Evolutionary conservation across 2,797 vertebrate genomes (phyloP).

Genomic region (Tokudaia tokunoshimensis): DNA sequence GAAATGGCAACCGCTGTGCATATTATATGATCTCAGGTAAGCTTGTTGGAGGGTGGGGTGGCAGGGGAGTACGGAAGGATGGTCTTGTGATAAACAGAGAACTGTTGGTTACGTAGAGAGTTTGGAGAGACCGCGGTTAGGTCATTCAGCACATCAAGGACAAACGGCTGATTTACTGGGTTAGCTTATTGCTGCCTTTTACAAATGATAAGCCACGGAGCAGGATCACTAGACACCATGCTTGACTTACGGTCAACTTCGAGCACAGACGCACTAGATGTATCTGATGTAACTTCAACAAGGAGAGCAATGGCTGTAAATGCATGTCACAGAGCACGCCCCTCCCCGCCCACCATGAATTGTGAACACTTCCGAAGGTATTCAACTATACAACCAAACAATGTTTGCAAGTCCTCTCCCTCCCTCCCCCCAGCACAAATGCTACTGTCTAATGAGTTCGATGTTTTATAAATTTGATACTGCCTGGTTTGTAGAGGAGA

Average conservation of each 20-base stretch:
- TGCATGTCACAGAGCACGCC: conserved; percentile 82
- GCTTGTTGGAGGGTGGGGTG: conserved; percentile 56
- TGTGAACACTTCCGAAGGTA: conserved; percentile 86
- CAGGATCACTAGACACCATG: conserved; percentile 53
- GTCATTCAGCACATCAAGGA: conserved; percentile 74
- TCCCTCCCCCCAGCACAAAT: conserved; percentile 85
- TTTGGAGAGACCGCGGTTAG: conserved; percentile 61
- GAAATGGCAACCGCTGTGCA: conserved; percentile 51
- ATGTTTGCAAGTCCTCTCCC: conserved; percentile 87
- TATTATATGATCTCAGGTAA: conserved; percentile 70
- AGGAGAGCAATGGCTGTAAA: conserved; percentile 83
- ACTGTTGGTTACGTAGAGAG: conserved; percentile 65
- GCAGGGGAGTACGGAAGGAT: conserved; percentile 15
- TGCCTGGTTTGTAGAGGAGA: conserved; percentile 78
- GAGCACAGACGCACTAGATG: conserved; percentile 73
- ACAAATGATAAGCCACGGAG: conserved; percentile 66
- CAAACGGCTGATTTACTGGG: conserved; percentile 76
- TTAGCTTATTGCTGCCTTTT: conserved; percentile 78
- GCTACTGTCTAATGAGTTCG: conserved; percentile 86
- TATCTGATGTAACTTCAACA: conserved; percentile 70
- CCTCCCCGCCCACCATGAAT: conserved; percentile 83
- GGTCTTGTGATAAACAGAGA: conserved; percentile 67
- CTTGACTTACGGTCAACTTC: conserved; percentile 78
- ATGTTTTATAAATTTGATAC: conserved; percentile 86
- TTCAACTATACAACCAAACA: conserved; percentile 83